These are phyloP conservation scores for Microctonus brassicae DNA, from an alignment of 2,888 invertebrate species.

Conservation along the genomic window DNA sequence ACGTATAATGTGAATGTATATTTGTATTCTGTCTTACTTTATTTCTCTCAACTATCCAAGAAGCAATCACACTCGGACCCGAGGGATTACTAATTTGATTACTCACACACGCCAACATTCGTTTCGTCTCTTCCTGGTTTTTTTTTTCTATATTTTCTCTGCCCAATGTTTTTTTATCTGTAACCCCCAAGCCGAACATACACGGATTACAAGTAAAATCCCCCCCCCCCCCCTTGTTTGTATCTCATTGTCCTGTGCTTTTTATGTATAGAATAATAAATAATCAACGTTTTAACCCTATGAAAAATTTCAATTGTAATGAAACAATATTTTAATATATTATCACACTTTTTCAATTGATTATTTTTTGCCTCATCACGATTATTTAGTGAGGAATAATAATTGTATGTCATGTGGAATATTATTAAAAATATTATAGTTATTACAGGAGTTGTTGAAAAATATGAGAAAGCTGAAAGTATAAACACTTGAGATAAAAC, in stretches of 20 bases:
- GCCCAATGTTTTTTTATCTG: constrained; percentile 37
- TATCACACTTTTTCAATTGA: too few relatives aligned
- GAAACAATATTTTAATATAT: not conserved
- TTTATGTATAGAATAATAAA: not conserved
- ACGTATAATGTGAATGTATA: not conserved
- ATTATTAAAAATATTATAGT: not conserved
- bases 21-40: not conserved
- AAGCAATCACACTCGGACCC: constrained; percentile 66
- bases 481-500: not conserved
- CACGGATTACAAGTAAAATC: not conserved
- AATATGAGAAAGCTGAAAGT: constrained; percentile 2
- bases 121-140: not conserved
- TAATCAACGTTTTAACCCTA: not conserved
- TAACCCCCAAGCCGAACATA: constrained; percentile 9
- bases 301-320: not conserved
- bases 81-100: constrained; percentile 67
- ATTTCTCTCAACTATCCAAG: constrained; percentile 46
- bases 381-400: not conserved
- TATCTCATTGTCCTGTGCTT: not conserved
- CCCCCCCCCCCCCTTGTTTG: not conserved
- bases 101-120: constrained; percentile 39
- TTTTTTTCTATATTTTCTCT: constrained; percentile 19
- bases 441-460: not conserved
- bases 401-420: not conserved
- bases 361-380: too few relatives aligned